Evolutionary conservation across 1,140 invertebrate genomes (phyloP), one percentile per base, ranked within the genome.

Genomic region (Plectus sambesii): DNA sequence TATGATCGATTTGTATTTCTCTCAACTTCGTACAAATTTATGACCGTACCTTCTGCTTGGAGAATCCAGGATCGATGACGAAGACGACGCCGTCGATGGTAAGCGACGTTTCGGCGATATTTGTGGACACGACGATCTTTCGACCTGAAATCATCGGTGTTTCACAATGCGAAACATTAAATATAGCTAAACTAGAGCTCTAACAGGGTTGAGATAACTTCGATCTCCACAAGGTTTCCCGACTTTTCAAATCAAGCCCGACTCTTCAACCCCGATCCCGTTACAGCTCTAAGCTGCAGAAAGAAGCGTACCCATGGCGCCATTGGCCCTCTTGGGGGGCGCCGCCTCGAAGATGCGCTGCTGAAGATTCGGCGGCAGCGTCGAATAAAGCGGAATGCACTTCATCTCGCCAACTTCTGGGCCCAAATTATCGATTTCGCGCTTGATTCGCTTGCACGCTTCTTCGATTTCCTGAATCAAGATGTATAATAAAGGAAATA

Each of bases 31-130:
- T 20, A 25, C 22, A 50, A 9, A 15, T 27, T 17, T 51, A n/a
- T 17, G 35, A 1, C 15, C 22, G 45, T 69, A 81, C 84, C 74
- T 96, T 99, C 71, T 99, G 94, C 71, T 99, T 99, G 0, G 92
- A 88, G 77, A 99, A 99, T 12, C 94, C 94, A n/a, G 94, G 92
- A 76, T 99, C 94, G 66, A 99, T 98, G 1, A 99, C 94, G 75
- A 96, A 99, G 4, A 98, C 93, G n/a, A 99, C 90, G 49, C 94
- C 94, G 68, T 99, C 94, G 63, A 99, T 99, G 1, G 94, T 99
- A 3, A 99, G 74, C 0, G 92, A 98, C 0, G 94, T 99, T 76
- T 99, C 94, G 0, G 94, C 94, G 60, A 99, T 98, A 69, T 99
- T 99, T 0, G 94, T 99, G 0, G 92, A 96, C 0, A 99, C 87